Base-by-base conservation (phyloP, 2,797 vertebrate species). In the Danio jaintianensis region DNA sequence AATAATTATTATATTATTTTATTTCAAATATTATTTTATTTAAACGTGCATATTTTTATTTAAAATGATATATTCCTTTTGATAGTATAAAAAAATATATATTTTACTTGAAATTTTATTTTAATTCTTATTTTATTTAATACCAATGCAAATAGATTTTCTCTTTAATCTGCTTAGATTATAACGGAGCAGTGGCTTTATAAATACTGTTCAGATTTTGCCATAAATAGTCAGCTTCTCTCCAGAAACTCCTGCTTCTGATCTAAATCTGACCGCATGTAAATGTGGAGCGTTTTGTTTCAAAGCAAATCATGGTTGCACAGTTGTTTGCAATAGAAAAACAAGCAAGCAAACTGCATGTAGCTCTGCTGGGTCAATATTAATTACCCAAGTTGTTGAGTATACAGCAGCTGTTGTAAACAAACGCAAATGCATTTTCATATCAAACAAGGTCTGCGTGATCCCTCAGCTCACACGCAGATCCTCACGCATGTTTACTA, bases 331-430 rank as follows among this genome's bases (percentile, higher is more conserved):
- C 83, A 71, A 36, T 83, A 88, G 82, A 87, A 89, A 87, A 88
- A 83, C 74, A 1, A 83, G 81, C 78, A 69, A 4, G 82, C 85
- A 84, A 80, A 86, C 68, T 29, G 40, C 64, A 52, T 43, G 38
- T 85, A 88, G 84, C 91, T 93, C 81, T 29, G 29, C 89, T 89
- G 82, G 92, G 92, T 93, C 91, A 90, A 90, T 93, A 91, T 92
- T 91, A 93, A 95, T 93, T 93, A 93, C 88, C 84, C 84, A 89
- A 90, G 88, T 87, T 91, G 90, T 89, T 93, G 89, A 91, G 91
- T 87, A 90, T 87, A 91, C 89, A 92, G 89, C 92, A 91, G 91
- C 90, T 91, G 90, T 88, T 91, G 91, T 92, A 93, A 92, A 93
- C 92, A 93, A 91, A 93, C 85, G 85, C 90, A 92, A 93, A 91